Evolutionary conservation across 2,797 vertebrate genomes (phyloP), one percentile per base, ranked within the genome.

Genomic region (Schizopygopsis pylzovi): DNA sequence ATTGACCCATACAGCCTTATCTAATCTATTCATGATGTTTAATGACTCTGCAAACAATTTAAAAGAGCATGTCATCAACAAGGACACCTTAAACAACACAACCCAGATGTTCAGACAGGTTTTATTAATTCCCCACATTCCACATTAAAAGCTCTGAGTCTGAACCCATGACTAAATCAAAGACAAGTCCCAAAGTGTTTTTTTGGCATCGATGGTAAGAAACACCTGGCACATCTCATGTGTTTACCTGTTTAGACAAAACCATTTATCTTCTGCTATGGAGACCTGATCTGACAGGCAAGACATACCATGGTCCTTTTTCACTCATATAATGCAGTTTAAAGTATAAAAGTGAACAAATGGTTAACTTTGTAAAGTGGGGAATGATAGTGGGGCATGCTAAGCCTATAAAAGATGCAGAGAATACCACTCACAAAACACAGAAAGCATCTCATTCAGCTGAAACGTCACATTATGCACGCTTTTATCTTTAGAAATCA

Each of bases 101-200:
- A 11, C 15, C 82, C 82, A 85, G 73, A 89, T 87, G 86, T 83
- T 83, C 4, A 16, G 28, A 80, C 56, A 84, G 63, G 73, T 75
- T 63, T 83, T 52, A 83, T 77, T 52, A 16, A 65, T 63, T 72
- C 79, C 84, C 72, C 84, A 54, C 86, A 85, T 79, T 86, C 45
- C 87, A 80, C 79, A 79, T 28, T 59, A 61, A 70, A 75, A 70
- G 59, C 67, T 72, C 49, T 81, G 10, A 80, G 72, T 72, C 49
- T 81, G 10, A 80, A 80, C 11, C 71, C 22, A 2, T 63, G 70
- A 63, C 70, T 61, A 65, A 52, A 28, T 73, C 41, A 37, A 22
- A 81, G 45, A 43, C 56, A 80, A 39, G 54, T 70, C 20, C 15
- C 37, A 84, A n/a, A 45, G 37, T 79, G 81, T 52, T 82, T 82